Conservation (phyloP, 2,797 vertebrate species). For the Botia almorhae region DNA sequence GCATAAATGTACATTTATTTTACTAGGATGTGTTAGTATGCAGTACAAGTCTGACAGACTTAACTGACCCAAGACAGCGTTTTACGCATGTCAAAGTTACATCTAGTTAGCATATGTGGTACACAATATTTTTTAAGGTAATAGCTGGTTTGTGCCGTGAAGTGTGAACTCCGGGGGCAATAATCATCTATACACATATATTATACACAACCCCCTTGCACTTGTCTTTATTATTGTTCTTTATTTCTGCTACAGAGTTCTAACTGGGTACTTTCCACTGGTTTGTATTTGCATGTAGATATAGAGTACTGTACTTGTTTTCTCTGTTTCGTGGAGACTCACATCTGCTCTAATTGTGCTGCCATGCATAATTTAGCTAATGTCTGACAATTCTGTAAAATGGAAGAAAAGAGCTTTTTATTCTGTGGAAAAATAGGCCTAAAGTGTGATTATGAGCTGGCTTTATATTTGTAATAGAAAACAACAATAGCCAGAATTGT, state of each 20-base stretch:
- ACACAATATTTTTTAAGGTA: constrained; percentile 20
- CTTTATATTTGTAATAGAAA: constrained; percentile 30
- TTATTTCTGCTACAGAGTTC: background rate
- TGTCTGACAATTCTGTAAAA: constrained; percentile 13
- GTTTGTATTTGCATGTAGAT: constrained; percentile 19
- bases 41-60: background rate
- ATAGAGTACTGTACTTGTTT: constrained; percentile 2
- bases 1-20: too few species aligned
- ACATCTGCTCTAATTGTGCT: constrained; percentile 34
- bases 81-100: background rate
- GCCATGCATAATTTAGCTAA: constrained; percentile 36
- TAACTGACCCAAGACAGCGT: background rate
- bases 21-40: too few species aligned
- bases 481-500: constrained; percentile 23
- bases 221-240: background rate
- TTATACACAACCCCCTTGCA: background rate
- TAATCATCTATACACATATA: background rate
- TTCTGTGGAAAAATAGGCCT: background rate
- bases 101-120: constrained; percentile 8
- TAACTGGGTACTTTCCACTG: constrained; percentile 24
- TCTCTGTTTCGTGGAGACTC: constrained; percentile 17
- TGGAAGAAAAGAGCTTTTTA: constrained; percentile 18
- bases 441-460: background rate
- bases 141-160: constrained; percentile 17
- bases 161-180: constrained; percentile 26